These are phyloP conservation scores for Tachyglossus aculeatus DNA, from an alignment of 2,797 vertebrate genomes.

Conservation along the genomic window DNA sequence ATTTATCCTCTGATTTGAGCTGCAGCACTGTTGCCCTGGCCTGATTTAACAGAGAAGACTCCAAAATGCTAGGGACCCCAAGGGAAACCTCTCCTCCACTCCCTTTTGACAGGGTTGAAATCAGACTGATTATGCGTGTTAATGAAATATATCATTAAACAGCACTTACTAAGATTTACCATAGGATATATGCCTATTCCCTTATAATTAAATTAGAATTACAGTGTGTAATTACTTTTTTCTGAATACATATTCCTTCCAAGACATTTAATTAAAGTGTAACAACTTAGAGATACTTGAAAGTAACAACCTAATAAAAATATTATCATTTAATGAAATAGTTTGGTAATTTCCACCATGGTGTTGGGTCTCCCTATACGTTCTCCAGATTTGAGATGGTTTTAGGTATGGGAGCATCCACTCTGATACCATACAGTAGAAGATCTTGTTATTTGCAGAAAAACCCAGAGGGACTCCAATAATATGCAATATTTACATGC, in stretches of 20 bases:
- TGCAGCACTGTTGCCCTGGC: too few relatives aligned
- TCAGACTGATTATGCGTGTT: constrained; percentile 64
- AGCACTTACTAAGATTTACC: constrained; percentile 60
- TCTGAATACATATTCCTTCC: constrained; percentile 30
- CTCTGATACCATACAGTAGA: not conserved
- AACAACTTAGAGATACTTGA: constrained; percentile 39
- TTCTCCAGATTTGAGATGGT: not conserved
- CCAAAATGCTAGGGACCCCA: too few relatives aligned
- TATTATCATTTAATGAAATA: constrained; percentile 44
- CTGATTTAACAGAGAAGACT: too few relatives aligned
- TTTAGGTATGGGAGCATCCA: not conserved
- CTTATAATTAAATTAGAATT: constrained; percentile 56
- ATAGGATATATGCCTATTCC: constrained; percentile 47
- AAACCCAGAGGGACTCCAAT: constrained; percentile 46
- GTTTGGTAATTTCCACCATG: constrained; percentile 1
- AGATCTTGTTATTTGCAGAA: not conserved
- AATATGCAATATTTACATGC: constrained; percentile 48
- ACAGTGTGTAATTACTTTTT: constrained; percentile 51
- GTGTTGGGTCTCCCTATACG: not conserved
- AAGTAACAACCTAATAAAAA: constrained; percentile 60
- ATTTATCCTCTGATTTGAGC: too few relatives aligned
- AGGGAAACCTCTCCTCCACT: too few relatives aligned
- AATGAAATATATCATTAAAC: constrained; percentile 67
- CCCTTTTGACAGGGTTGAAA: too few relatives aligned
- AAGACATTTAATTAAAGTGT: constrained; percentile 56